Base-by-base conservation (phyloP, 2,797 vertebrate species). In the Myripristis jacobus region DNA sequence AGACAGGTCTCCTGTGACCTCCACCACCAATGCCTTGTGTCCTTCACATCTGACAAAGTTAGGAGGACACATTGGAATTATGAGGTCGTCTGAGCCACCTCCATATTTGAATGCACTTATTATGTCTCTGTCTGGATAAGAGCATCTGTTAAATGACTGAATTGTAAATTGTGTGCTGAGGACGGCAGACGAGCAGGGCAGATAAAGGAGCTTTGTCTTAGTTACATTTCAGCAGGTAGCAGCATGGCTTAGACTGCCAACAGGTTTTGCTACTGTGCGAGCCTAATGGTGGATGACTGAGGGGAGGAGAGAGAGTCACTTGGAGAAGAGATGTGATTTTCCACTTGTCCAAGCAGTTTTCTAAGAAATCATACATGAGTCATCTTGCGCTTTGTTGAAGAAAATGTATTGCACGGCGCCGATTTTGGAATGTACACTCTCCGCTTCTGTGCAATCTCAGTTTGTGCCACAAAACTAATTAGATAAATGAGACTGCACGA, bases 151-250 rank as follows among this genome's bases (percentile, higher is more conserved):
- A 87, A 91, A 90, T 82, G 88, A 90, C 88, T 82, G 84, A 85
- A 90, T 84, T 64, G 89, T 86, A 88, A 92, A 91, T 88, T 83
- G 86, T 86, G 81, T 86, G 86, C 87, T 81, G 82, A 88, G 82
- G 84, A 88, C 84, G 82, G 87, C 87, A 84, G 81, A 81, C 82
- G 77, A 83, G 79, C 81, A 84, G 86, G 88, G 82, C 83, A 90
- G 87, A 89, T 89, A 91, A 86, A 92, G 89, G 82, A 88, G 89
- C 89, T 89, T 91, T 91, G 89, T 93, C 89, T 91, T 89, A 88
- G 87, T 89, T 91, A 89, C 85, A 87, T 88, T 89, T 84, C 82
- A 87, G 88, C 87, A 90, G 89, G 87, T 88, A 89, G 84, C 86
- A 79, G 85, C 77, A 66, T 73, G 89, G 84, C 88, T 89, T 79